Evolutionary conservation across 2,888 invertebrate genomes (phyloP).

Genomic region (Nomada flava): DNA sequence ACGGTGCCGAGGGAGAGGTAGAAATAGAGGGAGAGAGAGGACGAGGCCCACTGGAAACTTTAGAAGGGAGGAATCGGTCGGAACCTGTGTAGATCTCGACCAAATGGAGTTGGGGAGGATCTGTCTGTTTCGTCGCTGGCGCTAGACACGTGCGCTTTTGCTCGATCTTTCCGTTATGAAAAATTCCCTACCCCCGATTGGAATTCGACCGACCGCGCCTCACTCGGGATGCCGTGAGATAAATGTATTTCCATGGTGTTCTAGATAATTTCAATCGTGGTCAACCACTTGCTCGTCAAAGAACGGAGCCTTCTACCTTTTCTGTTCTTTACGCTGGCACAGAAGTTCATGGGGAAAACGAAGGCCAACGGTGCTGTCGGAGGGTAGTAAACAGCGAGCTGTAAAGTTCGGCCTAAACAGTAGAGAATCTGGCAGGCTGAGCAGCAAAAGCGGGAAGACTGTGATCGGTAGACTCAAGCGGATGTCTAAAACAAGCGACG

Average conservation of each 20-base stretch:
- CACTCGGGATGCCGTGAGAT: too few relatives aligned
- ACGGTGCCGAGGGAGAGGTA: constrained; percentile 57
- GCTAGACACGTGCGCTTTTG: constrained; percentile 72
- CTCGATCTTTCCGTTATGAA: constrained; percentile 16
- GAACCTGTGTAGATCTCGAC: constrained; percentile 65
- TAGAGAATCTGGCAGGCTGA: neutral
- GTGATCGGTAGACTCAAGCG: constrained; percentile 48
- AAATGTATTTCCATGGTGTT: too few relatives aligned
- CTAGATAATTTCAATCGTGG: too few relatives aligned
- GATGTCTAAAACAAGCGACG: constrained; percentile 60
- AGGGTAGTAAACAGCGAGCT: too few relatives aligned
- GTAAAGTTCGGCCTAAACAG: neutral
- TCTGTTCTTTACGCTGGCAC: too few relatives aligned
- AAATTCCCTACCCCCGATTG: constrained; percentile 2
- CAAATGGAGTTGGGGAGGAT: constrained; percentile 39
- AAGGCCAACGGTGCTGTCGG: neutral
- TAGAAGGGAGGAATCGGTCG: constrained; percentile 66
- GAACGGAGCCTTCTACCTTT: too few relatives aligned
- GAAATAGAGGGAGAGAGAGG: constrained; percentile 55
- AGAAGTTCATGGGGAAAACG: neutral
- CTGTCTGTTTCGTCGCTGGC: constrained; percentile 79
- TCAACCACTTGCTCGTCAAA: too few relatives aligned
- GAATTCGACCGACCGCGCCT: neutral
- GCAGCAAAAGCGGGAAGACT: neutral
- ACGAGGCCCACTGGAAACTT: constrained; percentile 62